Base-by-base conservation (phyloP, 2,797 vertebrate species). In the Acridotheres tristis region DNA sequence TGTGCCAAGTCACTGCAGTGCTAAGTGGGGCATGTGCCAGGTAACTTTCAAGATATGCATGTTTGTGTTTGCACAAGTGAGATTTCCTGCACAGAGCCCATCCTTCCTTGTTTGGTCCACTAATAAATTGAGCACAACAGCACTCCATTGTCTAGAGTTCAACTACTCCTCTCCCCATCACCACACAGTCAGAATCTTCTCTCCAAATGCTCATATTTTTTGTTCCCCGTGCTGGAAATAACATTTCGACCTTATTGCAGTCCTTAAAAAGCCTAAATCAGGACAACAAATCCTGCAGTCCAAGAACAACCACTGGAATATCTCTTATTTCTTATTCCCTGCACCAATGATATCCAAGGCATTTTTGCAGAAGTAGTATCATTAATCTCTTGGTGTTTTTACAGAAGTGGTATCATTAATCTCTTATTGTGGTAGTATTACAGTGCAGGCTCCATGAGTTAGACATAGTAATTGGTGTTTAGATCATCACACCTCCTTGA, bases 11-110 rank as follows among this genome's bases (percentile, higher is more conserved):
- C 38, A 38, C 47, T n/a, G 26, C 51, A 38, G 18, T 8, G 32
- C 5, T 68, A 45, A 45, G 1, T 50, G 30, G 8, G 11, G 22
- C 23, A 61, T 0, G 0, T 18, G 19, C 16, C 63, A 63, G 22
- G 40, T 65, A 45, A n/a, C 40, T 59, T 75, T 32, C 5, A 3
- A 89, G 30, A 61, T 4, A 9, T 9, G 6, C 4, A 4, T 34
- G 16, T 34, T 20, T n/a, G 20, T 36, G 12, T 40, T 42, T 47
- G 32, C 13, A 32, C 5, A 3, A 8, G 26, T 30, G 20, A 79
- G n/a, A 22, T 42, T 66, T 58, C 20, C 26, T 27, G 77, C 42
- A 61, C 26, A 54, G 11, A 66, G 14, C 3, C 2, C 27, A 23
- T 40, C 30, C 30, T 61, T 50, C 65, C n/a, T 63, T 77, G 55